Evolutionary conservation across 2,888 invertebrate genomes (phyloP).

Genomic region (Teinopalpus imperialis): DNA sequence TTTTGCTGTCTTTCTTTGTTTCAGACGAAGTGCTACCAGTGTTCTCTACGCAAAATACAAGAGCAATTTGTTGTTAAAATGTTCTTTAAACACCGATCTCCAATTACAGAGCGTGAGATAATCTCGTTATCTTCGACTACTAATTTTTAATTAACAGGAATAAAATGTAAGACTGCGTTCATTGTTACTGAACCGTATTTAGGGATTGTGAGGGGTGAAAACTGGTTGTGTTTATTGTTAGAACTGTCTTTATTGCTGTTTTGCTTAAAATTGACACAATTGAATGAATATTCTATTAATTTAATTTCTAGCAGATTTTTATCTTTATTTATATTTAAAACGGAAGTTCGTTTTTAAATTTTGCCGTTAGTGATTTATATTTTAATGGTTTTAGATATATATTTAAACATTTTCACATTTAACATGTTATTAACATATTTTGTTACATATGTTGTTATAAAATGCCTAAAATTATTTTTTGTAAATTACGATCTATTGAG

Average conservation of each 20-base stretch:
- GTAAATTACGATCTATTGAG: too few relatives aligned
- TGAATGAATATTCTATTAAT: too few relatives aligned
- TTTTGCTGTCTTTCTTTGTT: slow-evolving; percentile 14
- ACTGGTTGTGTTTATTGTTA: slow-evolving; percentile 47
- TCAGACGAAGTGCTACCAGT: slow-evolving; percentile 8
- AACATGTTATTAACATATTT: too few relatives aligned
- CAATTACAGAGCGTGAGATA: slow-evolving; percentile 62
- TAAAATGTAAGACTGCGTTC: slow-evolving; percentile 53
- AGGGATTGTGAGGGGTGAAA: slow-evolving; percentile 55
- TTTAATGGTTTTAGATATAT: too few relatives aligned
- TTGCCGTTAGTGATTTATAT: too few relatives aligned
- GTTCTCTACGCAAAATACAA: slow-evolving; percentile 29
- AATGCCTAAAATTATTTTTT: too few relatives aligned
- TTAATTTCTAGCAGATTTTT: too few relatives aligned
- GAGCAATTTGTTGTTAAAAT: slow-evolving; percentile 35
- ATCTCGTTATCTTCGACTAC: slow-evolving; percentile 60
- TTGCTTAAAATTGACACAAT: not conserved
- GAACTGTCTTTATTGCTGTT: slow-evolving; percentile 37
- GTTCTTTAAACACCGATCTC: slow-evolving; percentile 45
- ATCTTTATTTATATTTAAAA: too few relatives aligned
- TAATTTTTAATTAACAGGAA: slow-evolving; percentile 69
- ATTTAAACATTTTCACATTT: too few relatives aligned
- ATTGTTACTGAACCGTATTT: slow-evolving; percentile 54
- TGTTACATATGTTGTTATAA: too few relatives aligned
- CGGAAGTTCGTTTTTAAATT: too few relatives aligned